Percentiles rank a stretch among this genome's conserved stretches.
Evolutionary conservation across 2,888 invertebrate species (phyloP).

Genomic region (Mesodorylaimus sp.): DNA sequence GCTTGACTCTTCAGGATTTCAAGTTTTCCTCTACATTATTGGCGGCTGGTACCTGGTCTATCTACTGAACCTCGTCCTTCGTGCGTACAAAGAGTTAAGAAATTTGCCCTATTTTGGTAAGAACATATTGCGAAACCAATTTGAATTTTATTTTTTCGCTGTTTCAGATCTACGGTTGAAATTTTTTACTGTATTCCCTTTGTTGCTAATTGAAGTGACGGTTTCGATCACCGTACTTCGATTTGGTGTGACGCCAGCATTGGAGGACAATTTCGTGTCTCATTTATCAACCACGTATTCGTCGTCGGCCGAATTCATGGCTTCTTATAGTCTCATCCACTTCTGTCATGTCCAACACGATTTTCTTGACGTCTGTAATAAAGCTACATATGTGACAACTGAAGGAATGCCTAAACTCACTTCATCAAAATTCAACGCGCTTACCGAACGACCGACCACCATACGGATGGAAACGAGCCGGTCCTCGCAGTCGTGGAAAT

Average conservation of each 20-base stretch:
- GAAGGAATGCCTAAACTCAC: no score
- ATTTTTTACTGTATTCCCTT: slow-evolving; percentile 66
- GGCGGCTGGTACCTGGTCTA: slow-evolving; percentile 67
- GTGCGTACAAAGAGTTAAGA: slow-evolving; percentile 77
- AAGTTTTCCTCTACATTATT: slow-evolving; percentile 67
- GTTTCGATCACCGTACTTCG: slow-evolving; percentile 55
- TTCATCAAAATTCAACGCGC: no score
- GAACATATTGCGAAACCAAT: no score
- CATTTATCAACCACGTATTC: slow-evolving; percentile 66
- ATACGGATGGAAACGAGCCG: no score
- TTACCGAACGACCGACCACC: no score
- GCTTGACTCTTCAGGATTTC: no score
- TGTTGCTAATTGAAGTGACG: slow-evolving; percentile 55
- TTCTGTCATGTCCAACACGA: no score
- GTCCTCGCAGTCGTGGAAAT: no score
- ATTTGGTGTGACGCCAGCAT: slow-evolving; percentile 60
- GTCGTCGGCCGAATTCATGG: slow-evolving; percentile 85
- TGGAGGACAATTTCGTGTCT: slow-evolving; percentile 84
- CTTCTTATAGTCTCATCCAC: no score
- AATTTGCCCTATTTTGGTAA: slow-evolving; percentile 95
- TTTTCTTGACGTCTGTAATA: no score
- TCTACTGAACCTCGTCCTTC: slow-evolving; percentile 57
- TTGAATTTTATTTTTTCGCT: not conserved
- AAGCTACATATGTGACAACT: no score
- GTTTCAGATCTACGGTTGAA: slow-evolving; percentile 67